These are phyloP conservation scores for Andrena praecox DNA, from an alignment of 2,888 invertebrate genomes.

Conservation along the genomic window DNA sequence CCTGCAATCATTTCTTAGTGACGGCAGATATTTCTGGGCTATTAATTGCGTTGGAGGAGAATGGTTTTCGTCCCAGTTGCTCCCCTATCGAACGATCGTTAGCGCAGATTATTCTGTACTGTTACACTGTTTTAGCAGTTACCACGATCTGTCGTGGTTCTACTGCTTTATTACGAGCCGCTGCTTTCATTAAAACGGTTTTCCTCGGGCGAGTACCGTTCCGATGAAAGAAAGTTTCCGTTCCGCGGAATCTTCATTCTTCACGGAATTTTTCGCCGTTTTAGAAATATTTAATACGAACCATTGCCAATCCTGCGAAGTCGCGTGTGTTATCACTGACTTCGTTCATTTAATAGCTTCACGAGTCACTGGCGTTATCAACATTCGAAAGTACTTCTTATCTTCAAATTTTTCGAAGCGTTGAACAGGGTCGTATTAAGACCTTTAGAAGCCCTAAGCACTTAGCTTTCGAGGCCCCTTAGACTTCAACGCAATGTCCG, in stretches of 20 bases:
- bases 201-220: constrained; percentile 50
- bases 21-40: neutral
- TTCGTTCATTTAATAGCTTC: neutral
- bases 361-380: neutral
- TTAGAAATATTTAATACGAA: neutral
- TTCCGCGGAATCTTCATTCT: constrained; percentile 15
- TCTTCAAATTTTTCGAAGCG: neutral
- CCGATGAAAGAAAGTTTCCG: constrained; percentile 56
- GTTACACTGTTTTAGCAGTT: constrained; percentile 39
- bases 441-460: no score
- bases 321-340: neutral
- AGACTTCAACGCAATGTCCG: no score
- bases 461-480: no score
- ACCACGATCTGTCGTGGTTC: constrained; percentile 27
- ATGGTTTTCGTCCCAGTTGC: neutral
- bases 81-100: constrained; percentile 3
- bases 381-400: neutral
- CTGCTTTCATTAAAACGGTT: constrained; percentile 60
- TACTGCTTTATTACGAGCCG: constrained; percentile 35
- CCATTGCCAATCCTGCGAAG: neutral
- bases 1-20: neutral
- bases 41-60: neutral
- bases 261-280: constrained; percentile 12
- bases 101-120: constrained; percentile 9
- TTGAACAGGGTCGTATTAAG: no score